These are phyloP conservation scores for Heliornis fulica DNA, from an alignment of 2,113 vertebrate species.

Conservation along the genomic window DNA sequence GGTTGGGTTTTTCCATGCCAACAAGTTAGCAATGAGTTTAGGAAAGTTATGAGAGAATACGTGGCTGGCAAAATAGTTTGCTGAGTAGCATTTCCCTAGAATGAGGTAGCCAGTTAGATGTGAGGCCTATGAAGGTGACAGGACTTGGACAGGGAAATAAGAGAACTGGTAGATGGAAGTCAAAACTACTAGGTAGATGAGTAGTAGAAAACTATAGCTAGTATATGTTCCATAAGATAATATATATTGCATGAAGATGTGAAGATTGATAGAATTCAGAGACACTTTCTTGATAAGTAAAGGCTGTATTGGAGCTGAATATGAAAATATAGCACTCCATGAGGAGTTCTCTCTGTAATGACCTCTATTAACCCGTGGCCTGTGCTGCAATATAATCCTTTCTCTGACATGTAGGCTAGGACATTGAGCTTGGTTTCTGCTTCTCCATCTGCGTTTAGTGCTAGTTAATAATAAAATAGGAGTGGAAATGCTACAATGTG, in stretches of 20 bases:
- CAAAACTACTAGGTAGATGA: not conserved
- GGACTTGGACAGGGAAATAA: not conserved
- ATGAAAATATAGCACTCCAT: not conserved
- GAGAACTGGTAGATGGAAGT: not conserved
- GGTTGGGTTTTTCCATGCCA: not conserved
- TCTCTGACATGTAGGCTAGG: not conserved
- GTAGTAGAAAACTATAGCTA: not conserved
- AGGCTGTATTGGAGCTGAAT: not conserved
- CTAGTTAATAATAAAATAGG: not conserved
- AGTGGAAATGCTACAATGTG: not conserved
- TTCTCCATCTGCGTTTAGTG: not conserved
- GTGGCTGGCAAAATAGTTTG: not conserved
- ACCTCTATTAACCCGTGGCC: not conserved
- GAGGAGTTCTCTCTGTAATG: not conserved
- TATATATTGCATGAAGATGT: not conserved
- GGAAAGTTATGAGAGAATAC: not conserved
- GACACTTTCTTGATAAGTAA: not conserved
- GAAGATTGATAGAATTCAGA: not conserved
- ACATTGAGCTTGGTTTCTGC: not conserved
- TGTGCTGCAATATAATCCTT: not conserved
- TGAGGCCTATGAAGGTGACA: not conserved
- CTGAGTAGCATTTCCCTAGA: not conserved
- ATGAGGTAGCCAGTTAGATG: not conserved
- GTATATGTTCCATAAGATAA: not conserved
- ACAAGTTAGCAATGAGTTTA: not conserved